Base-by-base conservation (phyloP, 2,888 invertebrate genomes). In the Protonemura montana region DNA sequence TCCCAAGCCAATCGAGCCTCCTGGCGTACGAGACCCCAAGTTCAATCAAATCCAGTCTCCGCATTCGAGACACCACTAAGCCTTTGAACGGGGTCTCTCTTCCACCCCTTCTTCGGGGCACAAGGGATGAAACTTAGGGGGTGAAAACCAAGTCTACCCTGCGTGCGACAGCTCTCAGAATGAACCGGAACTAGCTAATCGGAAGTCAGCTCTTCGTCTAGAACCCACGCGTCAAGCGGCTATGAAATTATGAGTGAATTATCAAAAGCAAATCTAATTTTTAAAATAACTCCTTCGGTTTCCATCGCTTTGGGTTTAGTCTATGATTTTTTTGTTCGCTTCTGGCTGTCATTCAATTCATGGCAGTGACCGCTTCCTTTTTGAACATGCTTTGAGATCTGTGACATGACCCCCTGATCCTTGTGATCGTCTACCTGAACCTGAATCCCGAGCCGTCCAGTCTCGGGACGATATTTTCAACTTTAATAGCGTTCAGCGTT, bases 231-330 rank as follows among this genome's bases (percentile, higher is more conserved):
- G 10, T 35, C 13, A 59, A 59, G 59, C 59, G 59, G 7, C 59
- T 59, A 59, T 59, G 59, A 59, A 59, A 59, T 16, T 59, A 59
- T 59, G 59, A 59, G 59, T 59, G 59, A 59, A 59, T 59, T 59
- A 10, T 59, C 59, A 59, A 59, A 35, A 59, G 59, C 7, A 59
- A 16, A 59, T 2, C 21, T 1, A 59, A n/a, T n/a, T n/a, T 59
- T 59, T 59, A 21, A 16, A 59, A 59, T 59, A 59, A 59, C 59
- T 59, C 59, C 59, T 59, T 59, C 59, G 21, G 21, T 59, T 59
- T 59, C 21, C 59, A 59, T 21, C 59, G 7, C 59, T 59, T 59
- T 21, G 21, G 59, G 7, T 59, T 59, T 59, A 59, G 59, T 21
- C 59, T 3, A 13, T 13, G 21, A 16, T 10, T 59, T 59, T 59